Base-by-base conservation (phyloP, 2,797 vertebrate genomes). In the Vultur gryphus region DNA sequence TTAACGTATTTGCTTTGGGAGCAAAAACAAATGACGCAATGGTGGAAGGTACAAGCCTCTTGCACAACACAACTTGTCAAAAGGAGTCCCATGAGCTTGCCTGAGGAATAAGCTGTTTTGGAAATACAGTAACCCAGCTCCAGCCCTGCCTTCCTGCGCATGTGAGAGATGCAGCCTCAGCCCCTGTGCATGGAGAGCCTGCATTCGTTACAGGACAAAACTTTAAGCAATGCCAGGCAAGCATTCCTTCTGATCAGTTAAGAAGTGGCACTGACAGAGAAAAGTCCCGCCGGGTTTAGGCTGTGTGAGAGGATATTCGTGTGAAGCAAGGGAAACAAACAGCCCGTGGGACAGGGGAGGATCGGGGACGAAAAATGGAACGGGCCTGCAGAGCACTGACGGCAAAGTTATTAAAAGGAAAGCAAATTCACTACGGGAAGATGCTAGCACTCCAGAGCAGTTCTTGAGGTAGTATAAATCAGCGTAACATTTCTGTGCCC, bases 321-420 rank as follows among this genome's bases (percentile, higher is more conserved):
- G n/a, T 39, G 82, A 90, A 86, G 51, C 39, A 76, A 48, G 33
- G 29, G 35, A 85, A 89, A 58, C 43, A 73, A 71, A 65, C 24
- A 71, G 33, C 35, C 46, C 4, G 1, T 15, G 65, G 61, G 55
- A 83, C 64, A 62, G 54, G 12, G 9, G 13, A 89, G 41, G 37
- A 67, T 21, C 1, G 0, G n/a, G 49, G 17, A n/a, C 1, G 7
- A 59, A 57, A 85, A 91, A 81, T 3, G 9, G 61, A 88, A 84
- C 1, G 2, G 44, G 28, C 24, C 69, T 67, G 62, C 49, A 92
- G 51, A 76, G 39, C 25, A 73, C 44, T 7, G 19, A 69, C 44
- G 55, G 58, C 39, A 54, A 91, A 79, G 37, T 39, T 59, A 84
- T 71, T 67, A 80, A 87, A 94, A 80, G 52, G 48, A 83, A 87